Evolutionary conservation across 2,888 invertebrate genomes (phyloP).

Genomic region (Colletes collaris): DNA sequence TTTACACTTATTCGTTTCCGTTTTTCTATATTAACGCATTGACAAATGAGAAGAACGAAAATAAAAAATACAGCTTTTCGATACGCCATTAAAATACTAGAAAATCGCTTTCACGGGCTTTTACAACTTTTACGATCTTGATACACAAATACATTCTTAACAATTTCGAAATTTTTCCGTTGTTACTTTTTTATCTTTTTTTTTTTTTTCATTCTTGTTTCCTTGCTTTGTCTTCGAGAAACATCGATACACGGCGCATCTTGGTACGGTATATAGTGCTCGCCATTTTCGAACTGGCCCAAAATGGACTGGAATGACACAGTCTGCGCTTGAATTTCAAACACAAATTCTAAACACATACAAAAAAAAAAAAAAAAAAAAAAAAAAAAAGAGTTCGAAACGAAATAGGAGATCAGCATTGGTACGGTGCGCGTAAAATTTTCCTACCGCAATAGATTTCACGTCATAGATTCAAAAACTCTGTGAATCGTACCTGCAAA

Average conservation of each 20-base stretch:
- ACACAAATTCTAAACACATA: constrained; percentile 57
- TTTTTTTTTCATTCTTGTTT: constrained; percentile 31
- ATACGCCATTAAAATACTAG: constrained; percentile 71
- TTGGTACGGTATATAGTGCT: constrained; percentile 59
- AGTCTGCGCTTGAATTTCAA: constrained; percentile 52
- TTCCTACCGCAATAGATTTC: constrained; percentile 76
- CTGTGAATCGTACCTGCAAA: constrained; percentile 68
- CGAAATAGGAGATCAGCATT: constrained; percentile 48
- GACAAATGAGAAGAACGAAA: constrained; percentile 50
- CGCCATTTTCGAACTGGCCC: constrained; percentile 59
- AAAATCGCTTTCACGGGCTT: constrained; percentile 68
- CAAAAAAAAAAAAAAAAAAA: constrained; percentile 60
- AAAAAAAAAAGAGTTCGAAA: constrained; percentile 56
- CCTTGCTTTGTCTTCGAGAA: constrained; percentile 45
- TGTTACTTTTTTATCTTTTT: constrained; percentile 7
- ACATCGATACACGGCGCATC: constrained; percentile 48
- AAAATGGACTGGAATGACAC: constrained; percentile 67
- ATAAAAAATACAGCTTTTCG: constrained; percentile 53
- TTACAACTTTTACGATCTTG: constrained; percentile 56
- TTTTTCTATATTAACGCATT: constrained; percentile 18
- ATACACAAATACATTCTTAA: constrained; percentile 38
- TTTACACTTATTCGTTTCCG: constrained; percentile 27
- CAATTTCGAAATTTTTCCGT: constrained; percentile 40
- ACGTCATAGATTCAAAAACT: constrained; percentile 79
- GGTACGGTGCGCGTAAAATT: constrained; percentile 69